Conservation (phyloP, 37 sponge, comb jelly and placozoan species). For the Ephydatia muelleri region DNA sequence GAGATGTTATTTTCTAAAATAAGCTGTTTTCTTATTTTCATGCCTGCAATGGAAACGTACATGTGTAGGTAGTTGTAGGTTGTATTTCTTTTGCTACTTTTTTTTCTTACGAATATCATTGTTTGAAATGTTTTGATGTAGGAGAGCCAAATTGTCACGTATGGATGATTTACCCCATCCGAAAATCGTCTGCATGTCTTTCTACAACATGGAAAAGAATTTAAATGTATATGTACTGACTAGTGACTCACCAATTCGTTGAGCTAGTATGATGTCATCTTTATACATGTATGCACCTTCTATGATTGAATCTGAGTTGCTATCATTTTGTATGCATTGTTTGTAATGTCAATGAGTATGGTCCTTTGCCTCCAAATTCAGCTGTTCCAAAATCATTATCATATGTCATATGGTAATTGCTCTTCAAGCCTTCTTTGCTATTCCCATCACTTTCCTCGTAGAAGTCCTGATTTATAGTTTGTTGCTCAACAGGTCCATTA, state of each 20-base stretch:
- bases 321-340: conserved; percentile 1
- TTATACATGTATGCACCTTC: conserved; percentile 1
- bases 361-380: conserved; percentile 1
- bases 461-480: not conserved
- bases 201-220: conserved; percentile 1
- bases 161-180: not conserved
- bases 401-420: not conserved
- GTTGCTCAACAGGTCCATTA: conserved; percentile 1
- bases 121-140: conserved; percentile 1
- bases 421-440: not conserved
- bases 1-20: not conserved
- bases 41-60: conserved; percentile 1
- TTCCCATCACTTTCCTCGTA: conserved; percentile 1
- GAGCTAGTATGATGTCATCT: conserved; percentile 1
- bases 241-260: conserved; percentile 1
- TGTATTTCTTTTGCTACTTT: conserved; percentile 1
- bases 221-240: not conserved
- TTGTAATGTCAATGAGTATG: not conserved
- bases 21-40: not conserved
- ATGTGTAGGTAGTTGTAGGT: not conserved
- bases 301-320: conserved; percentile 1
- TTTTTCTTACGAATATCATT: conserved; percentile 1
- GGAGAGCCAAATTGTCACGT: conserved; percentile 1
- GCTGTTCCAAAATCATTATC: not conserved
- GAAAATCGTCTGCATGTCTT: not conserved